Percentiles rank a stretch among this genome's conserved stretches.
phyloP scores from a whole-genome alignment of 2,797 vertebrate species.

The Mus caroli region DNA sequence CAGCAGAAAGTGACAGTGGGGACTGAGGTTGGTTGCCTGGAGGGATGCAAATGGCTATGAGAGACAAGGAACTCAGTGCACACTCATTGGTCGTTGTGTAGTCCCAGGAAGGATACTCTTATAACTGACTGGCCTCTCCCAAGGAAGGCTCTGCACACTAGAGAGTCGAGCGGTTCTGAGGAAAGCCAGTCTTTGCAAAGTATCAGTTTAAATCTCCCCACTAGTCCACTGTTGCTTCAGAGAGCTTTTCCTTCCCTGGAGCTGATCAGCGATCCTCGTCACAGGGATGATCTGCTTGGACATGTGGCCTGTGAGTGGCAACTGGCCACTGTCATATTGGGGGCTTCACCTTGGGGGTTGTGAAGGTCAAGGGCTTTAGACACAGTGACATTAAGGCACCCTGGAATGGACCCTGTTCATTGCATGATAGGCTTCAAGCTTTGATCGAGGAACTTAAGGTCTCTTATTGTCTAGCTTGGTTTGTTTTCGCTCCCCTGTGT shows the following conservation, averaged over 20 bases:
- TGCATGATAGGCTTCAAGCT: background rate
- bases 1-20: conserved; percentile 21
- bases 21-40: background rate
- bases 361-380: background rate
- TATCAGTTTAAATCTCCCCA: background rate
- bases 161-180: background rate
- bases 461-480: background rate
- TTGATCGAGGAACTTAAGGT: background rate
- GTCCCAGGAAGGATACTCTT: background rate
- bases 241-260: background rate
- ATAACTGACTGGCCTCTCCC: fast-evolving
- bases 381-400: background rate
- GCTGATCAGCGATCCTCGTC: background rate
- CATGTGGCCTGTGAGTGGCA: background rate
- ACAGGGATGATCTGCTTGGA: background rate
- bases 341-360: background rate
- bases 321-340: background rate
- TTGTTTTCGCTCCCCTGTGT: background rate
- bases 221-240: background rate
- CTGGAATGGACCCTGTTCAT: background rate
- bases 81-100: background rate
- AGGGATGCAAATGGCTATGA: background rate
- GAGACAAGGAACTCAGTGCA: background rate
- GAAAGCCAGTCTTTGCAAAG: background rate
- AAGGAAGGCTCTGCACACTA: background rate